Percentiles rank a stretch among this genome's conserved stretches.
Evolutionary conservation across 2,888 invertebrate species (phyloP).

Genomic region (Mimumesa dahlbomi): DNA sequence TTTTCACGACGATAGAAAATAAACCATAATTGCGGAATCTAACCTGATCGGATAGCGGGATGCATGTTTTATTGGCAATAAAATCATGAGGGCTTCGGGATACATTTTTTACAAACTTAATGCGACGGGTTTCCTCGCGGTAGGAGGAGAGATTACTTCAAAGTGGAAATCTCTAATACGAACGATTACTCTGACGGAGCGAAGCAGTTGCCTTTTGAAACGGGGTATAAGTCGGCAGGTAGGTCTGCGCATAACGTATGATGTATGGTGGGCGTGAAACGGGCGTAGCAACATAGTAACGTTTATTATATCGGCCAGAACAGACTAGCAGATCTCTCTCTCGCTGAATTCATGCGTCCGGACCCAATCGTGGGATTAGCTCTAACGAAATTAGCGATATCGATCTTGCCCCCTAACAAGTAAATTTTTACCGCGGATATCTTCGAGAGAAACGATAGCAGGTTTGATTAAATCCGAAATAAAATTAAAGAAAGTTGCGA

Average conservation of each 20-base stretch:
- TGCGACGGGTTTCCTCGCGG: neutral
- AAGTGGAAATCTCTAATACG: no score
- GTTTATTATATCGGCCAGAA: constrained; percentile 73
- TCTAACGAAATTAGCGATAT: constrained; percentile 13
- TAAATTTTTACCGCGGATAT: constrained; percentile 4
- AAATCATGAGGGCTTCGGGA: no score
- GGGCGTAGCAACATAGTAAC: constrained; percentile 74
- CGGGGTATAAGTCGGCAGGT: constrained; percentile 60
- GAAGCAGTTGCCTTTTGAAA: constrained; percentile 37
- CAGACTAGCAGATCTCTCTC: constrained; percentile 50
- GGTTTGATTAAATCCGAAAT: no score
- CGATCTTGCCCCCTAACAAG: constrained; percentile 20
- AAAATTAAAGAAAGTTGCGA: neutral
- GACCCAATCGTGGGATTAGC: constrained; percentile 24
- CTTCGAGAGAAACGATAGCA: neutral
- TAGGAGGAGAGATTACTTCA: no score
- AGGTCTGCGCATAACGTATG: constrained; percentile 64
- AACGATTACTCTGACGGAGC: neutral
- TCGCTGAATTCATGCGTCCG: constrained; percentile 35
- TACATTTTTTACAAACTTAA: no score
- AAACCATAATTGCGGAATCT: no score
- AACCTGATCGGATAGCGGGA: no score
- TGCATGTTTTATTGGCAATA: no score
- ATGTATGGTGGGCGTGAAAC: constrained; percentile 76
- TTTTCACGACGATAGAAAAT: no score